A percentile compares a stretch with the other conserved stretches of the same genome.
phyloP scores from a whole-genome alignment of 37 sponge, comb jelly and placozoan species.

The Bolinopsis microptera region DNA sequence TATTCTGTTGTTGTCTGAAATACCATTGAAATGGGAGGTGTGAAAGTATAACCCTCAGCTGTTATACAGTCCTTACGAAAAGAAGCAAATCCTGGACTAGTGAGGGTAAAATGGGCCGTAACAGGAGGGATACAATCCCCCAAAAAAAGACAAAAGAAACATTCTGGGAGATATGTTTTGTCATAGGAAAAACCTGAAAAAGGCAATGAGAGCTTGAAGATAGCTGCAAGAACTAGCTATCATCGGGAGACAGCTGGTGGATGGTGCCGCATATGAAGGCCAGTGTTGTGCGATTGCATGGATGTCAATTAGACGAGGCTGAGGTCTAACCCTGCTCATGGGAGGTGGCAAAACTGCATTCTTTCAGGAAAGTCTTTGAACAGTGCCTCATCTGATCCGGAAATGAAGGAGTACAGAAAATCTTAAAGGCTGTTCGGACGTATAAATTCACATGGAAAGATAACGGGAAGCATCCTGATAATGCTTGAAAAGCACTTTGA shows the following conservation, averaged over 20 bases:
- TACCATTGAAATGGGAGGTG: slow-evolving; percentile 39
- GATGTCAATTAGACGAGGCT: too few species aligned
- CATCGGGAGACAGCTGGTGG: background rate
- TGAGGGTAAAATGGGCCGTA: slow-evolving; percentile 51
- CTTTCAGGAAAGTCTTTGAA: slow-evolving; percentile 34
- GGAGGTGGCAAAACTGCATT: background rate
- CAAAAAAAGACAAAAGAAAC: slow-evolving; percentile 48
- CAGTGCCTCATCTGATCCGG: slow-evolving; percentile 21
- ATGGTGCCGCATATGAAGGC: slow-evolving; percentile 39
- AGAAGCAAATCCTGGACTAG: slow-evolving; percentile 3
- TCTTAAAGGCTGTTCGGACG: background rate
- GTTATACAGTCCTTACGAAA: slow-evolving; percentile 37
- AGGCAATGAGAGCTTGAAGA: background rate
- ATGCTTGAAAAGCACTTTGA: slow-evolving; percentile 62
- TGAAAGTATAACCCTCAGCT: slow-evolving; percentile 36
- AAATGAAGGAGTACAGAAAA: slow-evolving; percentile 25
- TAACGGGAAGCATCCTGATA: slow-evolving; percentile 34
- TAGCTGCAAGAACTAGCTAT: background rate
- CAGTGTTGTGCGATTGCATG: slow-evolving; percentile 45
- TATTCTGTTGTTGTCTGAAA: slow-evolving; percentile 23
- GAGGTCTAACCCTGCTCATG: background rate
- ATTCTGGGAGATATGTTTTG: slow-evolving; percentile 22
- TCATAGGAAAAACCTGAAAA: slow-evolving; percentile 60
- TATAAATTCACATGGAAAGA: slow-evolving; percentile 33
- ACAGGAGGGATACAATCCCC: background rate